These are phyloP conservation scores for Patella caerulea DNA, from an alignment of 2,888 invertebrate genomes.

Conservation along the genomic window DNA sequence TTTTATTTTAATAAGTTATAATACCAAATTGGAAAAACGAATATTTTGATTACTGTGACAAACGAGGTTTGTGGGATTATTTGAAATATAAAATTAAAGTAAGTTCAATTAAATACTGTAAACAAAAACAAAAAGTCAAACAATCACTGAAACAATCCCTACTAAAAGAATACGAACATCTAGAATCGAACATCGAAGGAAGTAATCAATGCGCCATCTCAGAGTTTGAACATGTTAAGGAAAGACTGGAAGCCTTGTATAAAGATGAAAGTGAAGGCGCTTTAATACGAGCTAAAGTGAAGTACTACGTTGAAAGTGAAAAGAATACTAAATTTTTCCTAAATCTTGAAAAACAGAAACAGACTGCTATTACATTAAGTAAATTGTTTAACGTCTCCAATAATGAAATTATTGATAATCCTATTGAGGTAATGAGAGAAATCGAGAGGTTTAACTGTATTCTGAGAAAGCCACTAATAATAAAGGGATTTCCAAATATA, in stretches of 20 bases:
- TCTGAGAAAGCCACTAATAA: not conserved
- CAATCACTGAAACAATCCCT: not conserved
- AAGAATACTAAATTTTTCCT: slow-evolving; percentile 66
- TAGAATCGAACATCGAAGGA: not conserved
- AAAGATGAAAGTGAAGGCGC: slow-evolving; percentile 18
- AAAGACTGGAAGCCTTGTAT: slow-evolving; percentile 1
- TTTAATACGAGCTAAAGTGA: slow-evolving; percentile 12
- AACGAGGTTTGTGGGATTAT: not conserved
- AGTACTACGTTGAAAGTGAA: slow-evolving; percentile 23
- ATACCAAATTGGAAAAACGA: not conserved
- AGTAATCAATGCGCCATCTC: too few species aligned
- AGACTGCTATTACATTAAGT: not conserved
- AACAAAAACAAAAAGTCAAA: slow-evolving; percentile 3
- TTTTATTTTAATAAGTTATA: not conserved
- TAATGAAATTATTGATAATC: not conserved
- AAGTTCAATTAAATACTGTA: not conserved
- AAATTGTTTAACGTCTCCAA: not conserved
- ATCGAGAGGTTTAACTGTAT: not conserved
- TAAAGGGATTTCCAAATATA: not conserved
- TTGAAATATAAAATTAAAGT: not conserved
- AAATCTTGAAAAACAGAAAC: slow-evolving; percentile 50
- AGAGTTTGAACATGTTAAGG: not conserved
- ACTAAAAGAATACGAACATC: not conserved
- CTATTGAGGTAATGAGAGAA: not conserved
- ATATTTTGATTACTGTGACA: not conserved